Evolutionary conservation across 2,113 vertebrate genomes (phyloP).

Genomic region (Leptocoma aspasia): DNA sequence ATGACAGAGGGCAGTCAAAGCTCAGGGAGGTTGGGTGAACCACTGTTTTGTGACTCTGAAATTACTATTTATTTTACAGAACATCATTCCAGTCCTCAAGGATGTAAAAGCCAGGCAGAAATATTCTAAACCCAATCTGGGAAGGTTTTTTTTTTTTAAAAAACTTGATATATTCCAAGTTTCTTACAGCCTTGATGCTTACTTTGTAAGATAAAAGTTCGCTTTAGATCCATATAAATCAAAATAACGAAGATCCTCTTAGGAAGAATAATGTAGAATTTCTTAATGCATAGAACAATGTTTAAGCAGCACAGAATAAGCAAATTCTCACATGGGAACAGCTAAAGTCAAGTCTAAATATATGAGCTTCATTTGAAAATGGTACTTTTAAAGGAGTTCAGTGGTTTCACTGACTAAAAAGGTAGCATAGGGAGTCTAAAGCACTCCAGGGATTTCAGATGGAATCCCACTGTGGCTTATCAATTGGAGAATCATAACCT

Average conservation of each 20-base stretch:
- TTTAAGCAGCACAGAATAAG: slow-evolving; percentile 56
- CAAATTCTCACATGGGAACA: slow-evolving; percentile 39
- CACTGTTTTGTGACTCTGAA: slow-evolving; percentile 54
- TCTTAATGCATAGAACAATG: slow-evolving; percentile 32
- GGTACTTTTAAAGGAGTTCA: slow-evolving; percentile 46
- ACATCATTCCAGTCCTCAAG: slow-evolving; percentile 13
- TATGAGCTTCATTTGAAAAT: slow-evolving; percentile 42
- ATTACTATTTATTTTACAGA: slow-evolving; percentile 56
- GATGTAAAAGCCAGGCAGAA: slow-evolving; percentile 47
- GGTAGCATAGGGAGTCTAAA: slow-evolving; percentile 14
- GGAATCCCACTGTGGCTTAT: slow-evolving; percentile 52
- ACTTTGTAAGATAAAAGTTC: slow-evolving; percentile 49
- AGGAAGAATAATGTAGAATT: slow-evolving; percentile 25
- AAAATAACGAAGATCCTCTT: slow-evolving; percentile 26
- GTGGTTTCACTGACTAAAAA: slow-evolving; percentile 49
- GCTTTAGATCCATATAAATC: slow-evolving; percentile 52
- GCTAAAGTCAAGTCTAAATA: slow-evolving; percentile 29
- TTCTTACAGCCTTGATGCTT: slow-evolving; percentile 15
- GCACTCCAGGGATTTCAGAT: slow-evolving; percentile 50
- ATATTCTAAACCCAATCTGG: background rate
- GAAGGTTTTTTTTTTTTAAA: background rate
- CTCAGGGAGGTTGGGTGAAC: slow-evolving; percentile 28
- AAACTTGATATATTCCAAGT: slow-evolving; percentile 32
- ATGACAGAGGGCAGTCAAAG: slow-evolving; percentile 53
- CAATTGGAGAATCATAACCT: slow-evolving; percentile 22